Evolutionary conservation across 1,140 invertebrate species (phyloP).

Genomic region (Kradibia gibbosae): DNA sequence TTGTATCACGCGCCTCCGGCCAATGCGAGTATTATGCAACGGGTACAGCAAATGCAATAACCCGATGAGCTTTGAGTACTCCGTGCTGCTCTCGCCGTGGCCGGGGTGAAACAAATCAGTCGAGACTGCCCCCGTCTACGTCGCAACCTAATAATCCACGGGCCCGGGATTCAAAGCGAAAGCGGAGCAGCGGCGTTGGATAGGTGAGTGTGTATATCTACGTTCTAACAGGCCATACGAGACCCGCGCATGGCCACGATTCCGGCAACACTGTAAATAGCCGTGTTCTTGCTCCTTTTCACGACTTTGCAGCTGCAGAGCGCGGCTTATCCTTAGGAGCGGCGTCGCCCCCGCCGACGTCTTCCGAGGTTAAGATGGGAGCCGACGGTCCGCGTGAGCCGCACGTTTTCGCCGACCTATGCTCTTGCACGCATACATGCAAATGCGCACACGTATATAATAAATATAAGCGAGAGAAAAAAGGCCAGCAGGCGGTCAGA

Average conservation of each 20-base stretch:
- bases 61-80: too few relatives aligned
- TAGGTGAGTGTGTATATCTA: neutral
- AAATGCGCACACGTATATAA: too few relatives aligned
- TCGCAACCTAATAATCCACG: too few relatives aligned
- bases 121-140: too few relatives aligned
- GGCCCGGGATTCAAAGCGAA: neutral
- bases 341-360: neutral
- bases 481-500: neutral
- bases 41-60: too few relatives aligned
- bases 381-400: neutral
- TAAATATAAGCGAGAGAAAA: neutral
- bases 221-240: neutral
- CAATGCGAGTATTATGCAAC: too few relatives aligned
- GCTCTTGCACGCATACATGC: too few relatives aligned
- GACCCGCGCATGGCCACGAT: neutral
- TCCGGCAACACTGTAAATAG: constrained; percentile 30
- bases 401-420: neutral
- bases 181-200: neutral
- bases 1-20: too few relatives aligned
- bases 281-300: constrained; percentile 1
- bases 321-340: neutral
- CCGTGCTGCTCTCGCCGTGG: too few relatives aligned
- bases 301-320: neutral
- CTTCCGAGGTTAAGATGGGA: neutral
- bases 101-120: too few relatives aligned